Evolutionary conservation across 1,140 invertebrate species (phyloP), one percentile per base, ranked within the genome.

Genomic region (Psix sp.): DNA sequence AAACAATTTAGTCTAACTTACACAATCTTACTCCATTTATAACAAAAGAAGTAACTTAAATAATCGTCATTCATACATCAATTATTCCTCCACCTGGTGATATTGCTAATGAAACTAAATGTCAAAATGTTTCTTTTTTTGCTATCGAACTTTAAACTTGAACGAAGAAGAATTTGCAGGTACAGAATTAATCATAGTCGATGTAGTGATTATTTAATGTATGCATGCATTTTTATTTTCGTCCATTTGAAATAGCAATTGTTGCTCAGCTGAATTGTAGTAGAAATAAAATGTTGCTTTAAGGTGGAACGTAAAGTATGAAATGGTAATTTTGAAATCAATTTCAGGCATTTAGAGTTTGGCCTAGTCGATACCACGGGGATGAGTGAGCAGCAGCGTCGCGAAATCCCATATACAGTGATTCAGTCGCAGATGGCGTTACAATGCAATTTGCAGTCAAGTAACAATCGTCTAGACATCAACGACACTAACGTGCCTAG

Each of bases 331-430:
- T n/a, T n/a, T n/a, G n/a, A n/a, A n/a, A 52, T 14, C 40, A 31
- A 45, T 87, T 83, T 6, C 76, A 87, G 86, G 83, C 95, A 97
- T 86, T 89, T 98, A 74, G 94, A 97, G 82, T 97, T 96, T 87
- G 92, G 94, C 79, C 88, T 98, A 75, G 91, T 98, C 40, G 95
- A 97, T 72, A 96, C 95, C 0, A 90, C 91, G 13, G 94, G 94
- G 26, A 94, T 98, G 93, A 93, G 92, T 38, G 94, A 95, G 76
- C 93, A 94, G 65, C 94, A 97, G 81, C 89, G 96, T 2, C 90
- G 92, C 73, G 94, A 98, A 84, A 98, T 98, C 74, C 94, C 96
- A 2, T 98, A 97, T 83, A 96, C 94, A 1, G 94, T 96, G 48
- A 94, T 98, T 1, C 91, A 94, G 84, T 85, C 85, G 56, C 79